Percentiles rank a stretch among this genome's conserved stretches.
Evolutionary conservation across 2,888 invertebrate genomes (phyloP).

Genomic region (Stegophylla sp.): DNA sequence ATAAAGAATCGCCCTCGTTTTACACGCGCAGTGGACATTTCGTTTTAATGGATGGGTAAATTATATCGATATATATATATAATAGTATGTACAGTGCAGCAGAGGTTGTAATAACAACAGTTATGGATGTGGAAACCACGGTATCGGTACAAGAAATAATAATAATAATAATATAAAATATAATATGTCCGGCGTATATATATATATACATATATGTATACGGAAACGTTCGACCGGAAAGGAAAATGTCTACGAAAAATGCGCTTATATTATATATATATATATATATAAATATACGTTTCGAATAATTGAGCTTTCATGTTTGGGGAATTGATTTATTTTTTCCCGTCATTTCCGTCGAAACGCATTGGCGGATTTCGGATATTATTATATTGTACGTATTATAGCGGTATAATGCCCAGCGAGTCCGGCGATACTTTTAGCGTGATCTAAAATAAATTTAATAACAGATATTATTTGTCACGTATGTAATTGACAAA

Average conservation of each 20-base stretch:
- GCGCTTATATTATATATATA: neutral
- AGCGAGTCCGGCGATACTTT: neutral
- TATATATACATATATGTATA: conserved; percentile 15
- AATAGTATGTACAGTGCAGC: neutral
- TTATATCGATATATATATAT: conserved; percentile 2
- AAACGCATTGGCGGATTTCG: neutral
- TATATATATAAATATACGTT: neutral
- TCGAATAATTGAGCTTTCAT: conserved; percentile 8
- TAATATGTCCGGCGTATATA: neutral
- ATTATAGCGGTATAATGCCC: no score
- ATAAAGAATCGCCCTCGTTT: conserved; percentile 12
- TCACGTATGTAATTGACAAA: neutral
- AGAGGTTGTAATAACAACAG: neutral
- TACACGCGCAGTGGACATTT: conserved; percentile 8
- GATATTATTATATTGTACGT: neutral
- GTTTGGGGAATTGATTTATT: conserved; percentile 39
- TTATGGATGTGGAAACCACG: neutral
- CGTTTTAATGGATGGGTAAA: conserved; percentile 19
- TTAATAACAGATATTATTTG: neutral
- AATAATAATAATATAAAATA: neutral
- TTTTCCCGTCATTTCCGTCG: neutral
- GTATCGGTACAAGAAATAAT: conserved; percentile 2
- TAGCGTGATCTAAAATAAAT: neutral
- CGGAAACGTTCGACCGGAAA: conserved; percentile 41
- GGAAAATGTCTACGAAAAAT: conserved; percentile 26